Conservation (phyloP, 2,113 vertebrate species). For the Alligator sinensis region DNA sequence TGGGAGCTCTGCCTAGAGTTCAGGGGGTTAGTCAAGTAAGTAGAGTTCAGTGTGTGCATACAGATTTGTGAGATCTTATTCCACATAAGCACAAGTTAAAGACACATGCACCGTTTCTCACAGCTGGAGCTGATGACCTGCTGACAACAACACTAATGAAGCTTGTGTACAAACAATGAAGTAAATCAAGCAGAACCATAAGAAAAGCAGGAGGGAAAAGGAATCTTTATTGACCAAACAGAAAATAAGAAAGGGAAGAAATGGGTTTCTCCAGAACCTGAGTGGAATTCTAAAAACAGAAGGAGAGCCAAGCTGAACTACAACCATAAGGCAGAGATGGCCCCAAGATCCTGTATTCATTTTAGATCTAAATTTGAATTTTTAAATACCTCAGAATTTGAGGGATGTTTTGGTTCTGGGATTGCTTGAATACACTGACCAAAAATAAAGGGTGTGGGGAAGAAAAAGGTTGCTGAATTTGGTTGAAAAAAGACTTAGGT, state of each 20-base stretch:
- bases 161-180: not conserved
- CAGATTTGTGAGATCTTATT: not conserved
- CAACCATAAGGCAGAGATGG: not conserved
- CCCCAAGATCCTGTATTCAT: not conserved
- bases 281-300: not conserved
- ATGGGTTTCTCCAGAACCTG: not conserved
- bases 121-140: not conserved
- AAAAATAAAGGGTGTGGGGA: too few relatives aligned
- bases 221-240: not conserved
- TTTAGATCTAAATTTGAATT: not conserved
- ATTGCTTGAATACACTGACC: not conserved
- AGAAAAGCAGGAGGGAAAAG: not conserved
- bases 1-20: not conserved
- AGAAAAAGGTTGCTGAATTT: too few relatives aligned
- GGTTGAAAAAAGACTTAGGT: too few relatives aligned
- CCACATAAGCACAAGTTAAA: not conserved
- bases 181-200: not conserved
- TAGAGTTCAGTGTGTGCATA: rapidly evolving
- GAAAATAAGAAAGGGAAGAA: not conserved
- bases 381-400: not conserved
- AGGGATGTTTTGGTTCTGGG: not conserved
- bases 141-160: not conserved
- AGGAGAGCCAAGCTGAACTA: not conserved
- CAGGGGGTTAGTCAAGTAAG: not conserved
- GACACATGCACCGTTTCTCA: not conserved